phyloP scores from a whole-genome alignment of 2,113 vertebrate genomes.

The Vulpes ferrilata region DNA sequence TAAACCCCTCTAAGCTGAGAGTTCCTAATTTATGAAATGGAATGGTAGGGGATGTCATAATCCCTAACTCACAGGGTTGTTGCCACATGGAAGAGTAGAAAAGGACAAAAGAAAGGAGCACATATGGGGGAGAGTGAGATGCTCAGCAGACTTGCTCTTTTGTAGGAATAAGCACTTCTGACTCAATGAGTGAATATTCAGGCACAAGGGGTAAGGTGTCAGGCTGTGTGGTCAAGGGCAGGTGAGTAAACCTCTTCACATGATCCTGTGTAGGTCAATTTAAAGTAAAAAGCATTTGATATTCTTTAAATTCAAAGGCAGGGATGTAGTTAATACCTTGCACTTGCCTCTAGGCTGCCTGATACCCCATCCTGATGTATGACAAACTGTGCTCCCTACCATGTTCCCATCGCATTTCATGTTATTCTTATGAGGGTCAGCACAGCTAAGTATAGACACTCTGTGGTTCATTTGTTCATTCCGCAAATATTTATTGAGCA shows the following conservation, averaged over 20 bases:
- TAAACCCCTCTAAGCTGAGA: not conserved
- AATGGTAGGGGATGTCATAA: not conserved
- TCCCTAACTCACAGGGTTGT: not conserved
- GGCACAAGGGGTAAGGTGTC: not conserved
- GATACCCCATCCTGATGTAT: not conserved
- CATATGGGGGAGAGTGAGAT: not conserved
- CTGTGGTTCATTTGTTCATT: not conserved
- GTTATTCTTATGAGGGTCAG: not conserved
- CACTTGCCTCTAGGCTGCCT: not conserved
- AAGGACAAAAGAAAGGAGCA: not conserved
- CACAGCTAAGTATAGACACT: not conserved
- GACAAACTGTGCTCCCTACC: not conserved
- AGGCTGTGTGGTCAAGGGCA: not conserved
- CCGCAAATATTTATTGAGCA: not conserved
- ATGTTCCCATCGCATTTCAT: not conserved
- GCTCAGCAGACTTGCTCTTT: not conserved
- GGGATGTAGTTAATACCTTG: not conserved
- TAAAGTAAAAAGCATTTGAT: not conserved
- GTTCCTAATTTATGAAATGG: slow-evolving; percentile 5
- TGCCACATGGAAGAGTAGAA: not conserved
- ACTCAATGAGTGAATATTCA: not conserved
- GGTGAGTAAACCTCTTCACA: not conserved
- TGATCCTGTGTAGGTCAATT: not conserved
- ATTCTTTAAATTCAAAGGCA: slow-evolving; percentile 2
- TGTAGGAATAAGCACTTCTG: not conserved